These are phyloP conservation scores for Jacana jacana DNA, from an alignment of 2,113 vertebrate species.

Conservation along the genomic window DNA sequence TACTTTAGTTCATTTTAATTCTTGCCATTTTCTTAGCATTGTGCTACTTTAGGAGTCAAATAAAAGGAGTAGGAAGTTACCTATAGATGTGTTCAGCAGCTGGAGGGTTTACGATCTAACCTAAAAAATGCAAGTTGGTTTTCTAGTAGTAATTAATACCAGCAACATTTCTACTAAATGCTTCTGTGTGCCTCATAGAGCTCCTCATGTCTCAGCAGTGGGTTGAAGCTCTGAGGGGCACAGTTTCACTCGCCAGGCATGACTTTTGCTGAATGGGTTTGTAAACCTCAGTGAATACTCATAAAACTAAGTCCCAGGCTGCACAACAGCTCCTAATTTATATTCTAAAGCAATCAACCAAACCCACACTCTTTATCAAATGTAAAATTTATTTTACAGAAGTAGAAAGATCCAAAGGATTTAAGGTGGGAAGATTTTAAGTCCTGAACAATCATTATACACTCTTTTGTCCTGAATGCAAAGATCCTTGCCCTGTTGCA, in stretches of 20 bases:
- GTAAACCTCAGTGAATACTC: constrained; percentile 16
- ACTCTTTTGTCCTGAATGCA: neutral
- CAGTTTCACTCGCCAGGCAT: constrained; percentile 21
- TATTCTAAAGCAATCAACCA: neutral
- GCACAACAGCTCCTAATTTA: neutral
- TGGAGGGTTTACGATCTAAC: constrained; percentile 60
- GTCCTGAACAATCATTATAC: neutral
- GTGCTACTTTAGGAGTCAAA: constrained; percentile 27
- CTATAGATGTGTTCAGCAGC: constrained; percentile 59
- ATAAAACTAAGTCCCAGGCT: constrained; percentile 43
- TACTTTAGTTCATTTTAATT: constrained; percentile 48
- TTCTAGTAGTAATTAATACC: constrained; percentile 68
- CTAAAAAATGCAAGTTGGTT: constrained; percentile 61
- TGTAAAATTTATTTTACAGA: neutral
- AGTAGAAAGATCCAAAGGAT: neutral
- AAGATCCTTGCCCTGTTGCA: neutral
- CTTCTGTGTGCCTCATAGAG: constrained; percentile 33
- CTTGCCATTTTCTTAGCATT: constrained; percentile 51
- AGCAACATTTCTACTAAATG: constrained; percentile 57
- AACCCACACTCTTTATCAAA: neutral
- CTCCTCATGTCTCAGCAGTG: constrained; percentile 47
- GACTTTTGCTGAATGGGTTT: constrained; percentile 40
- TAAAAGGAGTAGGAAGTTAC: constrained; percentile 44
- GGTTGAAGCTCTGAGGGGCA: constrained; percentile 45
- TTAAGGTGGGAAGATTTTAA: neutral